Evolutionary conservation across 23 tunicate genomes (phyloP), one percentile per base, ranked within the genome.

Genomic region (Halocynthia roretzi): DNA sequence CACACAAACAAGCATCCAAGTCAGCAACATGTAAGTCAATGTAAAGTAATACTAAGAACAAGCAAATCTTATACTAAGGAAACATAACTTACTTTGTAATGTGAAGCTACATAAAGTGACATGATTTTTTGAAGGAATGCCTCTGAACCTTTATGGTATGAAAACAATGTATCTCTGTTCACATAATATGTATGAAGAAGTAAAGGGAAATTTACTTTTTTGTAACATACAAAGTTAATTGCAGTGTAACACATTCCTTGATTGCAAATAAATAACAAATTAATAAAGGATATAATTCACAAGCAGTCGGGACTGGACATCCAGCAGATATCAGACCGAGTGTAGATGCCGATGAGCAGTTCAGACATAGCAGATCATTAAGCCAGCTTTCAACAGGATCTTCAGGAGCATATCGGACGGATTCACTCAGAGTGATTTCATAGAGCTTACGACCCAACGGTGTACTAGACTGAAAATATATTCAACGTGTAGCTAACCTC

Each of bases 311-410:
- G 10, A 69, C 58, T 19, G 83, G 83, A 23, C 68, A 68, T n/a
- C 83, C 83, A 5, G 80, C 76, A 20, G 60, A 53, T 14, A 74
- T 74, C 20, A 50, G 78, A 19, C 78, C 78, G 10, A 74, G 78
- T 50, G 78, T 62, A 8, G 81, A 22, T 10, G 97, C 71, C 7
- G 87, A 56, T 50, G 74, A 84, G 62, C 99, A 95, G 64, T 95
- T 82, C 23, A 95, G 91, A 62, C 99, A 95, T 18, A 95, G 82
- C 62, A 95, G 72, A 51, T 72, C 50, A 70, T 95, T 95, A 75
- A 95, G 75, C 99, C 99, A 95, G 10, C 57, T 53, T 71, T 95
- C 99, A 15, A 95, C 82, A 8, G 99, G 99, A 54, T 91, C 95
- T 6, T 64, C 81, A 10, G 96, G 96, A 12, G 99, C 96, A 67